Percentiles rank a stretch among this genome's conserved stretches.
phyloP scores from a whole-genome alignment of 2,888 invertebrate genomes.

The Sinelater perroti region DNA sequence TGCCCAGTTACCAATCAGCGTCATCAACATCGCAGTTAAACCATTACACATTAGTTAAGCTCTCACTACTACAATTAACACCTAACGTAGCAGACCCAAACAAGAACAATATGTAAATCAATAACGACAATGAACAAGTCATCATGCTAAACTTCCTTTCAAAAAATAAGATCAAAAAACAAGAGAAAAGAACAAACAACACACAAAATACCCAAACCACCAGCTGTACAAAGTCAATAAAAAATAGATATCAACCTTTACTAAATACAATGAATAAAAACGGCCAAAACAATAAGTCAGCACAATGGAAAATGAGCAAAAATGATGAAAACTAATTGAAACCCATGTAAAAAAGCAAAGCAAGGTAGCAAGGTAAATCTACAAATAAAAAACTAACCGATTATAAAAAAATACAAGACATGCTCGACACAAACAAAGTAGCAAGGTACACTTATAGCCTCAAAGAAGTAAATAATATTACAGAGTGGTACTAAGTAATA shows the following conservation, averaged over 20 bases:
- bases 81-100: background rate
- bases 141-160: slow-evolving; percentile 1
- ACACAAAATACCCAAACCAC: background rate
- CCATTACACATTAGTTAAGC: too few relatives aligned
- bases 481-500: too few relatives aligned
- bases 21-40: background rate
- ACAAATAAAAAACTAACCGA: too few relatives aligned
- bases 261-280: background rate
- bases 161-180: slow-evolving; percentile 7
- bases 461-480: too few relatives aligned
- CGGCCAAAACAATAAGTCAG: background rate
- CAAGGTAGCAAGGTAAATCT: too few relatives aligned
- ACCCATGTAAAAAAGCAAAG: background rate
- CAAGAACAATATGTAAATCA: background rate
- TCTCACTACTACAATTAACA: background rate
- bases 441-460: too few relatives aligned
- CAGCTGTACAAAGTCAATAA: background rate
- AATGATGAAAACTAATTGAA: slow-evolving; percentile 5
- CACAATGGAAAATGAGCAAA: background rate
- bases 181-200: background rate
- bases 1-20: too few relatives aligned
- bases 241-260: slow-evolving; percentile 2
- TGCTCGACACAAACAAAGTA: too few relatives aligned
- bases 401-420: too few relatives aligned
- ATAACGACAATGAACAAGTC: background rate